These are phyloP conservation scores for Euphydryas editha DNA, from an alignment of 2,888 invertebrate species.

Conservation along the genomic window DNA sequence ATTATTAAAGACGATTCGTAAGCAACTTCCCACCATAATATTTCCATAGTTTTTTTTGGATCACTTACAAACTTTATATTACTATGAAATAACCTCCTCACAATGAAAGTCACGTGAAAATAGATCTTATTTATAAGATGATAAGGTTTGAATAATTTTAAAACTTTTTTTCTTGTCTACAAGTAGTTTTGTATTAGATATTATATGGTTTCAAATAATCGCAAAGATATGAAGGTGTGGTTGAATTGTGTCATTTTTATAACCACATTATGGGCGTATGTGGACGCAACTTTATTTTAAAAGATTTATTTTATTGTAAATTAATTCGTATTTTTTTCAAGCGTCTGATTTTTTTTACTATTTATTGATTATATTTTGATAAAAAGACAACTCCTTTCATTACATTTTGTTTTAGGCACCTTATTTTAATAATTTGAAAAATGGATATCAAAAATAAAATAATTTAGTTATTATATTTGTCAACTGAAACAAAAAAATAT, in stretches of 20 bases:
- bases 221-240: slow-evolving; percentile 61
- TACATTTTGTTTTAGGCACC: too few species aligned
- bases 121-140: slow-evolving; percentile 21
- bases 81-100: slow-evolving; percentile 5
- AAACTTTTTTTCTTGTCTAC: not conserved
- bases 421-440: too few species aligned
- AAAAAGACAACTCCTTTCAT: not conserved
- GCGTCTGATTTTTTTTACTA: not conserved
- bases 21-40: slow-evolving; percentile 74
- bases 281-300: slow-evolving; percentile 31
- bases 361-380: not conserved
- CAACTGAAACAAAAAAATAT: not conserved
- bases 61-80: slow-evolving; percentile 33
- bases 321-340: slow-evolving; percentile 4
- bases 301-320: slow-evolving; percentile 4
- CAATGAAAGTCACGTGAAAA: slow-evolving; percentile 8
- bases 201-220: slow-evolving; percentile 63
- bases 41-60: slow-evolving; percentile 73
- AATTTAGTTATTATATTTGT: not conserved
- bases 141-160: slow-evolving; percentile 20
- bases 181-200: slow-evolving; percentile 21
- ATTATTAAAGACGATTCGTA: slow-evolving; percentile 78
- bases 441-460: too few species aligned
- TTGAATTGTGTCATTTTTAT: slow-evolving; percentile 70
- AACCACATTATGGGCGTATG: slow-evolving; percentile 60